Evolutionary conservation across 2,888 invertebrate genomes (phyloP), one percentile per base, ranked within the genome.

Genomic region (Eupithecia vulgata): DNA sequence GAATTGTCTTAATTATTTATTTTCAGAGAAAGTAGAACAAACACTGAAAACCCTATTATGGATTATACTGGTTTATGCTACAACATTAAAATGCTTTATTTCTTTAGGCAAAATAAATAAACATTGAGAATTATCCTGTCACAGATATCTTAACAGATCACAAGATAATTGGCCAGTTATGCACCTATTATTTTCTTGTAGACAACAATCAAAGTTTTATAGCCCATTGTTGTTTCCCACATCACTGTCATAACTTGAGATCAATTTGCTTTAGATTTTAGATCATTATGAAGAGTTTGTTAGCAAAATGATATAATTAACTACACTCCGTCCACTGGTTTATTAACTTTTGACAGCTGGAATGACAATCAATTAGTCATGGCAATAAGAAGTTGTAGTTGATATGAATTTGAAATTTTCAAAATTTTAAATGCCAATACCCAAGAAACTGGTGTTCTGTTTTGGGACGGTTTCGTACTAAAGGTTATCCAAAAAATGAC

Each of bases 201-300:
- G 76, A 71, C 74, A 68, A 74, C 80, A 84, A 85, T 87, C 85
- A 83, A 73, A 80, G 76, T 81, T 84, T 87, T 84, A 87, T 84
- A 80, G 80, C 62, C 84, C 79, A 88, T 88, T 87, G 87, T 88
- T 83, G 77, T 71, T 52, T 70, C 75, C 69, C 72, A 73, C 71
- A 69, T 62, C 72, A 68, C 68, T 40, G 70, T 75, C 62, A 67
- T 73, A 71, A 25, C 21, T 57, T 25, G 13, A 40, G 64, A 75
- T 72, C 64, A 45, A 65, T 67, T 74, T 67, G 77, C 80, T 81
- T 78, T 80, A 70, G 12, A 57, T 52, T 81, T 78, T 80, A 70
- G 12, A 57, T 52, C 21, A 52, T 57, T 57, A 21, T 57, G 13
- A 57, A 5, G 12, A 57, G 52, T 57, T 57, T 25, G 13, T 25